phyloP scores from a whole-genome alignment of 2,113 vertebrate species.

The Leucosticte australis region DNA sequence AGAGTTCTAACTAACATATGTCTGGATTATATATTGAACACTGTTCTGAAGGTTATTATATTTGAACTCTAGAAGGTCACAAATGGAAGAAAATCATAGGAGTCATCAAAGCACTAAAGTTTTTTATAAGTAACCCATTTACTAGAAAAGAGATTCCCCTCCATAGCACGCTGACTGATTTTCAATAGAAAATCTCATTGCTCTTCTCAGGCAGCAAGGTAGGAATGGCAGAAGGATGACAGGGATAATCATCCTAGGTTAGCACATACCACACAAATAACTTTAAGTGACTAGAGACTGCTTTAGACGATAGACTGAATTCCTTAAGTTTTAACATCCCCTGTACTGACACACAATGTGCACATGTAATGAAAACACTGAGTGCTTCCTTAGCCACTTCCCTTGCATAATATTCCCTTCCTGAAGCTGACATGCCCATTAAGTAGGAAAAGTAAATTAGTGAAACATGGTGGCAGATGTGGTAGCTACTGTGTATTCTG shows the following conservation, averaged over 20 bases:
- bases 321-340: background rate
- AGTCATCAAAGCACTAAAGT: background rate
- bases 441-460: background rate
- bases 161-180: background rate
- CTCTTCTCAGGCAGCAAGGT: background rate
- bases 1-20: background rate
- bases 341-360: background rate
- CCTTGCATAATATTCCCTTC: background rate
- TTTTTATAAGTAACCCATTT: background rate
- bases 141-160: background rate
- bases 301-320: background rate
- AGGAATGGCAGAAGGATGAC: background rate
- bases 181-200: background rate
- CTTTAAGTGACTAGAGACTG: background rate
- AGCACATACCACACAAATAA: background rate
- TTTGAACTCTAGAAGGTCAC: background rate
- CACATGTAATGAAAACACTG: rapidly evolving
- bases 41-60: background rate
- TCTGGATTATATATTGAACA: background rate
- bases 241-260: background rate
- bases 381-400: background rate
- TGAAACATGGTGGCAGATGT: background rate
- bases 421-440: background rate
- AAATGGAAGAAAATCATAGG: background rate
- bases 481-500: background rate